These are phyloP conservation scores for Typhlomys cinereus DNA, from an alignment of 2,113 vertebrate species.

Conservation along the genomic window DNA sequence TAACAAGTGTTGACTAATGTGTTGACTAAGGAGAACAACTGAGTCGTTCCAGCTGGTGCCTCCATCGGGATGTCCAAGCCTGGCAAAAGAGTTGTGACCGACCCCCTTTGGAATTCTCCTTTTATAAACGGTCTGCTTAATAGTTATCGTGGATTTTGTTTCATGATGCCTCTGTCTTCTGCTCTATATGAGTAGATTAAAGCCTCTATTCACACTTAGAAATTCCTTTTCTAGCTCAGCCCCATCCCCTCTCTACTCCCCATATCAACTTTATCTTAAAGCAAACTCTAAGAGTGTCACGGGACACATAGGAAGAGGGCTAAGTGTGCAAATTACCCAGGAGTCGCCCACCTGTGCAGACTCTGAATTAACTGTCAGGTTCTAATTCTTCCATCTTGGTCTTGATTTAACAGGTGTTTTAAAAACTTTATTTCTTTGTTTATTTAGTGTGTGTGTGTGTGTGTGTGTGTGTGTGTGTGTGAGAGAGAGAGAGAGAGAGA, in stretches of 20 bases:
- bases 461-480: too few species aligned
- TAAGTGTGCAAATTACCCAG: neutral
- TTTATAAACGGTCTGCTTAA: neutral
- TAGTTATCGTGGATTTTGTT: neutral
- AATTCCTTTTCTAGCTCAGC: neutral
- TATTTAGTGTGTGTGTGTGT: neutral
- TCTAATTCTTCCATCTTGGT: neutral
- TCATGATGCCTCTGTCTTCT: neutral
- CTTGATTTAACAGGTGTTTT: neutral
- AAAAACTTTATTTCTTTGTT: neutral
- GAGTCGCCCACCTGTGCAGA: too few species aligned
- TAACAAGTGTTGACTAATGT: neutral
- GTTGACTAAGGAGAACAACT: neutral
- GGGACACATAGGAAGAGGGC: neutral
- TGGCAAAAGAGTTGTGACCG: neutral
- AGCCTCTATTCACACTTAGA: neutral
- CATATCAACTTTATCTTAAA: neutral
- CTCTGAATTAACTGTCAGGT: neutral
- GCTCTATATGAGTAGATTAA: neutral
- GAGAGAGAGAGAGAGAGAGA: too few species aligned
- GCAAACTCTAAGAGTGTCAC: neutral
- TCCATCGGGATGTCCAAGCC: neutral
- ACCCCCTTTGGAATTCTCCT: neutral
- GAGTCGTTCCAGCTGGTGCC: neutral
- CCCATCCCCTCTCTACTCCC: neutral